phyloP scores from a whole-genome alignment of 2,797 vertebrate genomes.

The Accipiter minullus region DNA sequence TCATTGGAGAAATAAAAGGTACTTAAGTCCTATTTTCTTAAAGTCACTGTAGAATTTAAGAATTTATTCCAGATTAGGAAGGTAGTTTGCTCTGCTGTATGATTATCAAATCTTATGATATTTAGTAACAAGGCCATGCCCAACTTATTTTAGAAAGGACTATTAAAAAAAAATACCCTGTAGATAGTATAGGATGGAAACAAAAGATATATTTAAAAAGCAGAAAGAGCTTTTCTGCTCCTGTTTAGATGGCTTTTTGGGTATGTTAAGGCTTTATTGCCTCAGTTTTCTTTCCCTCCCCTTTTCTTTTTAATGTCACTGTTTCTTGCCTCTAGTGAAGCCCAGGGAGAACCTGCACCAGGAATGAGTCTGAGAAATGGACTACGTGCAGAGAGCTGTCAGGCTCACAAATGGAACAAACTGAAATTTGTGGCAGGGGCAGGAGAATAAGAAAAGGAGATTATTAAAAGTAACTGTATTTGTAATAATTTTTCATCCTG shows the following conservation, averaged over 20 bases:
- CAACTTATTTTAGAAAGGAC: not conserved
- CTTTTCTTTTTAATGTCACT: not conserved
- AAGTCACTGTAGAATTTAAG: not conserved
- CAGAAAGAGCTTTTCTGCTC: not conserved
- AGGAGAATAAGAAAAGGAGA: not conserved
- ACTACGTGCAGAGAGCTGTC: not conserved
- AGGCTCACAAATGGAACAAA: not conserved
- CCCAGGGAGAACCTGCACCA: not conserved
- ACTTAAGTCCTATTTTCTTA: not conserved
- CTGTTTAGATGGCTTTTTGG: not conserved
- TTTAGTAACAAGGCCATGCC: not conserved
- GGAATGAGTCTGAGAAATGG: not conserved
- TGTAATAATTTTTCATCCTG: not conserved
- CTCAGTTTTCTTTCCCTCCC: not conserved
- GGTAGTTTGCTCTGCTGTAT: not conserved
- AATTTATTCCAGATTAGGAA: not conserved
- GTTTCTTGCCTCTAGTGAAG: not conserved
- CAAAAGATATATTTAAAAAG: not conserved
- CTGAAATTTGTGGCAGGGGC: not conserved
- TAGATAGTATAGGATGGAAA: not conserved
- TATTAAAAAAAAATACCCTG: not conserved
- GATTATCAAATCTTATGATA: not conserved
- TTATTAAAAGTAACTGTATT: not conserved
- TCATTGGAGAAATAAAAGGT: not conserved
- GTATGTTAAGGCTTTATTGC: not conserved